Evolutionary conservation across 1,140 invertebrate species (phyloP).

Genomic region (Colletes gigas): DNA sequence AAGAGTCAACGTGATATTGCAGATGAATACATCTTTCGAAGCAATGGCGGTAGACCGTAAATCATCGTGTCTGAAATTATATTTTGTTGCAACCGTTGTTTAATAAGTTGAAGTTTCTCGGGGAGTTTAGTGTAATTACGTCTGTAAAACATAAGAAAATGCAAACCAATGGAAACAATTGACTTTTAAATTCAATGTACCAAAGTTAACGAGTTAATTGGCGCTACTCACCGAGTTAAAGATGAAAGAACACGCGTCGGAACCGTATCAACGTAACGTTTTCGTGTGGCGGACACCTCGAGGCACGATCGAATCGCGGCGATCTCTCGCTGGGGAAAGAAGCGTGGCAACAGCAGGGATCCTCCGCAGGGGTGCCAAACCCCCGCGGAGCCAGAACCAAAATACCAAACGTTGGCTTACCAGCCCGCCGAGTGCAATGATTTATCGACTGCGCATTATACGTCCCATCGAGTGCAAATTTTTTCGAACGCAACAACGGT

Average conservation of each 20-base stretch:
- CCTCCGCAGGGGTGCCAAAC: conserved; percentile 65
- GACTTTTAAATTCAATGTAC: too few species aligned
- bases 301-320: conserved; percentile 43
- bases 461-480: conserved; percentile 29
- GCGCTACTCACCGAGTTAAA: background rate
- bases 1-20: too few species aligned
- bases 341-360: conserved; percentile 45
- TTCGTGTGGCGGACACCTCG: conserved; percentile 45
- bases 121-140: too few species aligned
- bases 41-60: too few species aligned
- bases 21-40: too few species aligned
- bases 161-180: too few species aligned
- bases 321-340: conserved; percentile 37
- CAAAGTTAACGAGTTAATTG: too few species aligned
- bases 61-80: too few species aligned
- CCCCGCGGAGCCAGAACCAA: conserved; percentile 74
- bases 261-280: background rate
- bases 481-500: background rate
- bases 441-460: conserved; percentile 50
- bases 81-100: too few species aligned
- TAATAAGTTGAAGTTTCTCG: too few species aligned
- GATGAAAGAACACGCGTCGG: background rate
- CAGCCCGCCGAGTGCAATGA: conserved; percentile 45
- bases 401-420: conserved; percentile 65
- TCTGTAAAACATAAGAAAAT: too few species aligned